Conservation (phyloP, 2,888 invertebrate genomes). For the Vanessa cardui region DNA sequence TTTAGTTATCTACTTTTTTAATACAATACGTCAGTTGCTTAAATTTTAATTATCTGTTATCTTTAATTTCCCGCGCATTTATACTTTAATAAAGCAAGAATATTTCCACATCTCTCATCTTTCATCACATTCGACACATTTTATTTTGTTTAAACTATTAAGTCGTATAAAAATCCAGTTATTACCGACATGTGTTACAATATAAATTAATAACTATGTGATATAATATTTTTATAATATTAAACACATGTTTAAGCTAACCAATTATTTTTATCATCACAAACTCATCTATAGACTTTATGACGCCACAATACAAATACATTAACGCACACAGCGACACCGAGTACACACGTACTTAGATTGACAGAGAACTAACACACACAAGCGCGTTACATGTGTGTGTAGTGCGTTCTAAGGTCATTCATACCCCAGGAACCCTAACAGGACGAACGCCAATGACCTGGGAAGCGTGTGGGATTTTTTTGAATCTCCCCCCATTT, state of each 20-base stretch:
- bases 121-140: no score
- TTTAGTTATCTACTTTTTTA: no score
- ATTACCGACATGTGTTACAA: no score
- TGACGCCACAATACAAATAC: conserved; percentile 40
- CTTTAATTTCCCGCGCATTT: no score
- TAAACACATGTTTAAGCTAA: neutral
- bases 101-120: no score
- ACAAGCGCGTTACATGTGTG: conserved; percentile 14
- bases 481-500: conserved; percentile 35
- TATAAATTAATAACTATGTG: no score
- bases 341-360: conserved; percentile 4
- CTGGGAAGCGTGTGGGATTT: conserved; percentile 39
- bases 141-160: no score
- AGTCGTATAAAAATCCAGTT: no score
- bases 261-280: conserved; percentile 11
- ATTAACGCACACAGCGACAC: neutral
- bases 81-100: no score
- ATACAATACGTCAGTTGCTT: no score
- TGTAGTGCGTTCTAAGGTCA: conserved; percentile 46
- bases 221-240: neutral
- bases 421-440: conserved; percentile 51
- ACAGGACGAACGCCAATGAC: conserved; percentile 50
- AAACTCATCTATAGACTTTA: conserved; percentile 37
- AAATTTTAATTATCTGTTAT: no score
- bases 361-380: neutral